phyloP scores from a whole-genome alignment of 2,113 vertebrate genomes.

The Turdus rufiventris region DNA sequence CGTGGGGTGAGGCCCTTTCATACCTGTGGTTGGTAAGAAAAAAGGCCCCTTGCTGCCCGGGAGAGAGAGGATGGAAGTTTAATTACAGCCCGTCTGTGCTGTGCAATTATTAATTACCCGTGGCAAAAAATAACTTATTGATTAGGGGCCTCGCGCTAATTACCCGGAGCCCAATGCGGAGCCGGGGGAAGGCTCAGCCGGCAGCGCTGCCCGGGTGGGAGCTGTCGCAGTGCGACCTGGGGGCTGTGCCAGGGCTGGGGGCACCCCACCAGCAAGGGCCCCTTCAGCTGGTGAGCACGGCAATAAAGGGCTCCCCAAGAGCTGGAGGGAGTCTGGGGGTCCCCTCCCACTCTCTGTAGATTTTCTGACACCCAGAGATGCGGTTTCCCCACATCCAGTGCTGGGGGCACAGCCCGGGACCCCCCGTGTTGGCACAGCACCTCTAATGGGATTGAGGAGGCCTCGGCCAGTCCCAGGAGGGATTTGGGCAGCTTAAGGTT shows the following conservation, averaged over 20 bases:
- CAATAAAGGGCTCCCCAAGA: neutral
- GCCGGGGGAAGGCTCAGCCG: constrained; percentile 36
- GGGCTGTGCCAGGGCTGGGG: neutral
- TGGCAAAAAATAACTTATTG: constrained; percentile 81
- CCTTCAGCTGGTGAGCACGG: too few relatives aligned
- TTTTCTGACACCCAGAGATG: neutral
- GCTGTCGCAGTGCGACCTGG: constrained; percentile 52
- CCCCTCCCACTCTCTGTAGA: neutral
- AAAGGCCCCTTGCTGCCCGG: neutral
- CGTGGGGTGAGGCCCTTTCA: neutral
- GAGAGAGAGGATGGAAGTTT: constrained; percentile 66
- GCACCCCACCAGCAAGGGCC: neutral
- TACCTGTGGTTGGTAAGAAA: constrained; percentile 38
- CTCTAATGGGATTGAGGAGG: constrained; percentile 40
- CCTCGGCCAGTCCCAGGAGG: neutral
- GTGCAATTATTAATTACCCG: constrained; percentile 79
- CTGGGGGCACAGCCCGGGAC: neutral
- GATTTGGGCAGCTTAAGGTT: constrained; percentile 64
- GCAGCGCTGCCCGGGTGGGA: neutral
- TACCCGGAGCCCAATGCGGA: constrained; percentile 43
- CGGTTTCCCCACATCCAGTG: accelerated
- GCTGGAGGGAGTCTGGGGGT: neutral
- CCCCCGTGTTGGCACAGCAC: neutral
- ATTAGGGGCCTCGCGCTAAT: constrained; percentile 74
- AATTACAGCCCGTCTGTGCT: constrained; percentile 72